Conservation (phyloP, 1,140 invertebrate species). For the Anagrus nilaparvatae region DNA sequence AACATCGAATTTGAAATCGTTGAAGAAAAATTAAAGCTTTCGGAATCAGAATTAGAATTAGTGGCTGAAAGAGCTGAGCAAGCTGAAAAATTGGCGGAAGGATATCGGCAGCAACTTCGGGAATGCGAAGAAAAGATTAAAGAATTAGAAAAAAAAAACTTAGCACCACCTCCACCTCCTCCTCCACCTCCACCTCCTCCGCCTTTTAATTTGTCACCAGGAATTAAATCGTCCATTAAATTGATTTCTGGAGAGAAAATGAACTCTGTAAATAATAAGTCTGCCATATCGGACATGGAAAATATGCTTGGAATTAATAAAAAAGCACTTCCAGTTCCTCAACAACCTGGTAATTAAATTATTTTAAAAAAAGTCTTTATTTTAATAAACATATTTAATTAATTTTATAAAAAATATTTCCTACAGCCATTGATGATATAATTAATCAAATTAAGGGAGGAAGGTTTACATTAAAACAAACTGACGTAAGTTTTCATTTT, state of each 20-base stretch:
- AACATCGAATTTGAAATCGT: slow-evolving; percentile 57
- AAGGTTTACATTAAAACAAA: slow-evolving; percentile 57
- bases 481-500: slow-evolving; percentile 40
- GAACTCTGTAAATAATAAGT: slow-evolving; percentile 23
- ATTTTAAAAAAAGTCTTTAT: slow-evolving; percentile 7
- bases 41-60: slow-evolving; percentile 53
- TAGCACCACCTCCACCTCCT: slow-evolving; percentile 35
- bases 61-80: slow-evolving; percentile 50
- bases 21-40: slow-evolving; percentile 57
- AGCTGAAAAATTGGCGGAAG: slow-evolving; percentile 43
- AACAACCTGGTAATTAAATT: slow-evolving; percentile 32
- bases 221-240: slow-evolving; percentile 30
- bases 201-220: slow-evolving; percentile 12
- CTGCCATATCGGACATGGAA: slow-evolving; percentile 47
- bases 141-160: slow-evolving; percentile 33
- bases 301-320: slow-evolving; percentile 45
- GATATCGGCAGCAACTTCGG: slow-evolving; percentile 25
- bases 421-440: slow-evolving; percentile 57
- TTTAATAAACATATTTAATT: background rate
- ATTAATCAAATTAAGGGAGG: slow-evolving; percentile 67
- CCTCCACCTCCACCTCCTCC: slow-evolving; percentile 38
- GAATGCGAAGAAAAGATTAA: slow-evolving; percentile 31
- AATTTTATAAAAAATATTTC: slow-evolving; percentile 14
- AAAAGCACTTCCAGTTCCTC: slow-evolving; percentile 28
- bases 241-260: slow-evolving; percentile 28